phyloP scores from a whole-genome alignment of 35 echinoderm and acorn worm genomes.

The Apostichopus californicus region DNA sequence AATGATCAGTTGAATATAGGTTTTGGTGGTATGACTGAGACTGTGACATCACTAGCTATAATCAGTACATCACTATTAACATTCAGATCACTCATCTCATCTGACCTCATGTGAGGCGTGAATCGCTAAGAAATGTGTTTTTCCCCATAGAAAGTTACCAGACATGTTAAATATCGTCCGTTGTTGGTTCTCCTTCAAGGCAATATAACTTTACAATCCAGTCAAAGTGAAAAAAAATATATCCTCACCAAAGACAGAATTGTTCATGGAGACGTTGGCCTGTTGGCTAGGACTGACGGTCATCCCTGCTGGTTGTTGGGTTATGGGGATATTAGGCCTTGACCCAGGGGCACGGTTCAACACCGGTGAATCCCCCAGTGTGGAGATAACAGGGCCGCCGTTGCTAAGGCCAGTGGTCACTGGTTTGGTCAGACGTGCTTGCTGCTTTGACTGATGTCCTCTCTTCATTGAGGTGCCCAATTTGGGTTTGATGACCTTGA shows the following conservation, averaged over 20 bases:
- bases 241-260: slow-evolving; percentile 34
- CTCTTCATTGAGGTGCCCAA: slow-evolving; percentile 71
- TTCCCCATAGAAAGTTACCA: too few species aligned
- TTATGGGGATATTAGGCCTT: slow-evolving; percentile 25
- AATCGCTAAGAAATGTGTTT: too few species aligned
- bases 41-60: too few species aligned
- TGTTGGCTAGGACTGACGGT: not conserved
- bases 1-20: too few species aligned
- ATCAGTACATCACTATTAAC: too few species aligned
- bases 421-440: slow-evolving; percentile 60
- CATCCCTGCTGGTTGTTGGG: not conserved
- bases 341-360: slow-evolving; percentile 49
- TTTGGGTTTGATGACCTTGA: slow-evolving; percentile 76
- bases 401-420: not conserved
- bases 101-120: too few species aligned
- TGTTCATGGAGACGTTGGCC: slow-evolving; percentile 40
- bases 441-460: slow-evolving; percentile 61
- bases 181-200: too few species aligned
- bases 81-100: too few species aligned
- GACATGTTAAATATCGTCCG: too few species aligned
- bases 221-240: too few species aligned
- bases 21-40: too few species aligned
- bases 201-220: too few species aligned
- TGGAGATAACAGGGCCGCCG: not conserved
- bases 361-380: not conserved